Base-by-base conservation (phyloP, 1,140 invertebrate genomes). In the Drosophila equinoxialis region DNA sequence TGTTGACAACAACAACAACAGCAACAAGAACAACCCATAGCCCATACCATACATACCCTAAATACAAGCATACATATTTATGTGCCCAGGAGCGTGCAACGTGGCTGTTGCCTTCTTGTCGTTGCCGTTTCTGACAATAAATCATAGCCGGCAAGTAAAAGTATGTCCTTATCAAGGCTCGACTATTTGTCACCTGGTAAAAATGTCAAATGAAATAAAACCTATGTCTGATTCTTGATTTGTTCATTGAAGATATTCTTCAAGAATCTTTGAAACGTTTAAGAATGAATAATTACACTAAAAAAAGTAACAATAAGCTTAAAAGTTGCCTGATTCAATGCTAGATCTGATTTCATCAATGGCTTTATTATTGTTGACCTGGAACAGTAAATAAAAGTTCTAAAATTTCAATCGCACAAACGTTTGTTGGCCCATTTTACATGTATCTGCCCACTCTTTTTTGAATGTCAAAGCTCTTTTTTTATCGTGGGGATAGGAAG, bases 71-170 rank as follows among this genome's bases (percentile, higher is more conserved):
- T 55, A 55, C 61, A 66, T 66, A 77, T 71, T 77, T 71, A 77
- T 77, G 74, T 75, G 57, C 37, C 74, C 70, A 68, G 67, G 57
- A 77, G 74, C 74, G 33, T 71, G 74, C 62, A 20, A 51, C 71
- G 17, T 39, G 33, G 59, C 57, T 42, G 13, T 61, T 55, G 26
- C 58, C 35, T 30, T 63, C 42, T 33, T 63, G 61, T 11, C 41
- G 61, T 26, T 45, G 23, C 61, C 41, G 41, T n/a, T 39, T 39
- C 39, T 20, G 17, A 10, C 48, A 65, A 54, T 74, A 74, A 76
- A 76, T 76, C 72, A 76, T 48, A 55, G 37, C 39, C 45, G 63
- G 62, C 37, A 65, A 65, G 74, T 77, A 66, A 64, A 65, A 77
- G 71, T 71, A 65, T 65, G n/a, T 2, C 74, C 6, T 55, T 8